Evolutionary conservation across 2,888 invertebrate species (phyloP), one percentile per base, ranked within the genome.

Genomic region (Drosophila histrio): DNA sequence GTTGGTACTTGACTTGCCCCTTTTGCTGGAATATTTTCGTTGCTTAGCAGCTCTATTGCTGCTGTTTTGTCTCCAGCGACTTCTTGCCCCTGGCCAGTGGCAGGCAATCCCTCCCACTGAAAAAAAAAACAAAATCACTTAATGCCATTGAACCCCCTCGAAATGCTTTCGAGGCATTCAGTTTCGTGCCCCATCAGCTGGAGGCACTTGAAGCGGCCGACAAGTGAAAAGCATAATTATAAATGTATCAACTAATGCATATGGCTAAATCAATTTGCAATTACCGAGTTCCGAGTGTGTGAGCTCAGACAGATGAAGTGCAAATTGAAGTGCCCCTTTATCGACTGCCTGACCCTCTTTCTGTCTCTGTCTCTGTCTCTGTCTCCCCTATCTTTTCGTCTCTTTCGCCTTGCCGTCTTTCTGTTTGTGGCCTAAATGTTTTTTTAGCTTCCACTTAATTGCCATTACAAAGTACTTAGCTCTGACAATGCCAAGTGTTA

Each of bases 241-340:
- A 82, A 84, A 82, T 87, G 85, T 75, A 87, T 82, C 81, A 77
- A 74, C 67, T 75, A 68, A 81, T 82, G 81, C 78, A 81, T 84
- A 75, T 81, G 85, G 76, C 71, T 70, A 72, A 84, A 82, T 82
- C 87, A 82, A 82, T 82, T 82, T 85, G 72, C 79, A 87, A 87
- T 81, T 79, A 79, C n/a, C 30, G n/a, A 30, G 38, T 46, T 17
- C 38, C 22, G 32, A 50, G 38, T 19, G 53, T 47, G 30, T 26
- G 30, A 46, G 38, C 41, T 57, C 49, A 49, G 44, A 38, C 66
- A 82, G 70, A 84, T 87, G 85, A 87, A 75, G 82, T 87, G 87
- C 72, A 70, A 84, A 77, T 75, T 87, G 78, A 87, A 81, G 78
- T 80, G 84, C 30, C 43, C 39, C 21, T 44, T 72, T 54, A 72